phyloP scores from a whole-genome alignment of 2,888 invertebrate species.

The Conchocele bisecta region DNA sequence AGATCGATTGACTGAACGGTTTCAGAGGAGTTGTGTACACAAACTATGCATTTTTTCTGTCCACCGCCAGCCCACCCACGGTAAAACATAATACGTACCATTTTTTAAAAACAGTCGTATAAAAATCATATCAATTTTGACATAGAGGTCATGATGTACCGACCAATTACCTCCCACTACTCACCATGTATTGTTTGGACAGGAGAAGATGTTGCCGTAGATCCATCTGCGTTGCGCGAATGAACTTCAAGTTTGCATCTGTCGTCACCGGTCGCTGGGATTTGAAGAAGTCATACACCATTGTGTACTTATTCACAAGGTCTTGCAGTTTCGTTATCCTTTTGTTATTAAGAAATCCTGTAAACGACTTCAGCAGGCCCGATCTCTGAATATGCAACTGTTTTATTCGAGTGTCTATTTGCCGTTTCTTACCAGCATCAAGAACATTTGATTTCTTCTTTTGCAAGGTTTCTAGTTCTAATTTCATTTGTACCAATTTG shows the following conservation, averaged over 20 bases:
- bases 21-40: too few relatives aligned
- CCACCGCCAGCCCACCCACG: too few relatives aligned
- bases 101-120: too few relatives aligned
- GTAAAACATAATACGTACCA: too few relatives aligned
- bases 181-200: conserved; percentile 53
- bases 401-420: conserved; percentile 28
- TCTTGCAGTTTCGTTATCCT: conserved; percentile 51
- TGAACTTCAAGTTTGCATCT: conserved; percentile 39
- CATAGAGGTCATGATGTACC: too few relatives aligned
- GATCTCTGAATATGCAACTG: conserved; percentile 36
- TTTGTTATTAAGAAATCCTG: conserved; percentile 56
- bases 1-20: too few relatives aligned
- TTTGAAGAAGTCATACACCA: conserved; percentile 50
- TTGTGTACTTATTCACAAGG: conserved; percentile 37
- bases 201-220: conserved; percentile 50
- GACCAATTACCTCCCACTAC: too few relatives aligned
- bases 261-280: conserved; percentile 22
- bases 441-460: background rate
- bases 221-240: conserved; percentile 51
- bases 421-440: background rate
- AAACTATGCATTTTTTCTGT: too few relatives aligned
- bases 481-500: conserved; percentile 32
- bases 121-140: too few relatives aligned
- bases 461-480: conserved; percentile 10
- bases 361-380: conserved; percentile 43